Conservation (phyloP, 1,140 invertebrate species). For the Polypedilum vanderplanki region DNA sequence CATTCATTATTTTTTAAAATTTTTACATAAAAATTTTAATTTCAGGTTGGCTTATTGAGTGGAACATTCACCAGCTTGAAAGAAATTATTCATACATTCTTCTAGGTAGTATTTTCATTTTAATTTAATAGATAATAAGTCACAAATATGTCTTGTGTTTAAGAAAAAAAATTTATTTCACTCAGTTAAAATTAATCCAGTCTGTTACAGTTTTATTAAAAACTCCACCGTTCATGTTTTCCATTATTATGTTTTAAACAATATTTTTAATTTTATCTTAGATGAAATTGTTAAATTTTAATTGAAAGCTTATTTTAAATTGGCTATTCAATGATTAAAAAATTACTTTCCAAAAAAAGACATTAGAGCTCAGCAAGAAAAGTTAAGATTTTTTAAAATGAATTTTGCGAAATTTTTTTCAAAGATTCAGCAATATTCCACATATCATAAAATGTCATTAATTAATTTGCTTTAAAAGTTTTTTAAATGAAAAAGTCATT, state of each 20-base stretch:
- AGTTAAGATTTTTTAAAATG: too few relatives aligned
- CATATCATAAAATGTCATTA: neutral
- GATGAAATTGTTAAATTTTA: neutral
- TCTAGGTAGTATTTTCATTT: neutral
- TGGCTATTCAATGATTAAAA: neutral
- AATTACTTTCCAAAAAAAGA: neutral
- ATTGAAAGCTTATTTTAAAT: slow-evolving; percentile 13
- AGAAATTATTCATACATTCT: slow-evolving; percentile 53
- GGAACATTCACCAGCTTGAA: slow-evolving; percentile 63
- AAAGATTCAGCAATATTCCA: neutral
- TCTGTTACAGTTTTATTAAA: too few relatives aligned
- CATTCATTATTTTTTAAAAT: neutral
- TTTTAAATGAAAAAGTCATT: neutral
- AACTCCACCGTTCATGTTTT: too few relatives aligned
- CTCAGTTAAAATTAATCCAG: too few relatives aligned
- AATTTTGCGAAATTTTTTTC: neutral
- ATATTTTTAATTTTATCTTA: neutral
- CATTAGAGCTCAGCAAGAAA: neutral
- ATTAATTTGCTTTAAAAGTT: neutral
- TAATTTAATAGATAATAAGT: too few relatives aligned
- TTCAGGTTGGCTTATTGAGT: slow-evolving; percentile 53
- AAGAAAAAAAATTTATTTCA: too few relatives aligned
- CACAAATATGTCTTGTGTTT: too few relatives aligned
- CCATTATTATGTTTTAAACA: too few relatives aligned
- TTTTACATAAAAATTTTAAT: neutral